Percentiles rank a stretch among this genome's conserved stretches.
phyloP scores from a whole-genome alignment of 2,113 vertebrate genomes.

The Nothoprocta pentlandii region DNA sequence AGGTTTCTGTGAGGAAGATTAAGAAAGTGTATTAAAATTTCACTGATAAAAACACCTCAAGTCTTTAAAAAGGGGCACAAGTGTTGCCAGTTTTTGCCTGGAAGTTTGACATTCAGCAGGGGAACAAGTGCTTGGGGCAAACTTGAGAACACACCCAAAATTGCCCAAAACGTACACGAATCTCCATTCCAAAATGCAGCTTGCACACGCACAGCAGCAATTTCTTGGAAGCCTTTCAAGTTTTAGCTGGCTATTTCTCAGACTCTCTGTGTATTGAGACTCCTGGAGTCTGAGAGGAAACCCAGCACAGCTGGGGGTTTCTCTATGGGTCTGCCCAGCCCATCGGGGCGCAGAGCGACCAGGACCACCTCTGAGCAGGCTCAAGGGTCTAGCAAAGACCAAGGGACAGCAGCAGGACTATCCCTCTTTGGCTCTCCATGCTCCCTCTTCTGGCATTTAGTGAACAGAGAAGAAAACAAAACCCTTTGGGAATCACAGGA shows the following conservation, averaged over 20 bases:
- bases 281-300: neutral
- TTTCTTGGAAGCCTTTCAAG: neutral
- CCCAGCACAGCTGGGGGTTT: neutral
- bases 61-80: neutral
- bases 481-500: neutral
- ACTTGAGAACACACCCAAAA: neutral
- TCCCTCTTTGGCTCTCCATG: neutral
- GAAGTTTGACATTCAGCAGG: neutral
- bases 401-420: neutral
- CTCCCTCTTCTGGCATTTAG: constrained; percentile 37
- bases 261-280: neutral
- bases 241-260: neutral
- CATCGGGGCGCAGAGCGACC: neutral
- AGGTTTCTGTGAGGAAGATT: neutral
- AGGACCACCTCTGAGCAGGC: neutral
- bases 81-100: neutral
- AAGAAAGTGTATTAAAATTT: neutral
- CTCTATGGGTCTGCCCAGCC: neutral
- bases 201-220: neutral
- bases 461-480: neutral
- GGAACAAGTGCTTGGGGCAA: neutral
- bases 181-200: neutral
- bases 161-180: neutral
- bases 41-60: neutral
- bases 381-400: neutral